Percentiles rank a stretch among this genome's conserved stretches.
Evolutionary conservation across 2,888 invertebrate species (phyloP).

Genomic region (Noctuana brunneofusca): DNA sequence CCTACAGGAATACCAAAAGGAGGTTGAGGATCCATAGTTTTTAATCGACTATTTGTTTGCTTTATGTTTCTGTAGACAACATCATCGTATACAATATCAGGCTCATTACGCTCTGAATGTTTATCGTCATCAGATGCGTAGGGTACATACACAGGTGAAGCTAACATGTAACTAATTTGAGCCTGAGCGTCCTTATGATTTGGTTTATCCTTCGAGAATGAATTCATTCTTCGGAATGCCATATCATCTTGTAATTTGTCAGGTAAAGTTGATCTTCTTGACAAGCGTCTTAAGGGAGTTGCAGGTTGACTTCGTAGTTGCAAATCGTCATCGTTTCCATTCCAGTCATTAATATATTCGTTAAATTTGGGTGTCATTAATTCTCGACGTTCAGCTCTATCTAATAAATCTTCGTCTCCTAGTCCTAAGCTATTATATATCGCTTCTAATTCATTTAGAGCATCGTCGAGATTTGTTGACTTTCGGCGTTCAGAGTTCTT

Average conservation of each 20-base stretch:
- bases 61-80: slow-evolving; percentile 91
- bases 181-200: slow-evolving; percentile 67
- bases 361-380: slow-evolving; percentile 81
- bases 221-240: slow-evolving; percentile 89
- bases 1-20: slow-evolving; percentile 95
- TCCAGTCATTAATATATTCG: slow-evolving; percentile 77
- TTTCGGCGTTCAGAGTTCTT: slow-evolving; percentile 82
- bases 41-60: slow-evolving; percentile 88
- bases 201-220: slow-evolving; percentile 77
- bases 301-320: slow-evolving; percentile 74
- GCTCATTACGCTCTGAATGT: slow-evolving; percentile 86
- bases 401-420: slow-evolving; percentile 91
- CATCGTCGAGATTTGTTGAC: slow-evolving; percentile 92
- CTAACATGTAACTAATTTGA: slow-evolving; percentile 86
- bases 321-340: slow-evolving; percentile 76
- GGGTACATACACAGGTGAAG: slow-evolving; percentile 85
- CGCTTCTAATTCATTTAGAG: slow-evolving; percentile 94
- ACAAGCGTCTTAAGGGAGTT: slow-evolving; percentile 68
- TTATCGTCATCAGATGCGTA: slow-evolving; percentile 76
- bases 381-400: slow-evolving; percentile 90
- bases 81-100: slow-evolving; percentile 92
- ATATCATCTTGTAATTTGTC: slow-evolving; percentile 90
- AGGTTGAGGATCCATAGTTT: slow-evolving; percentile 91
- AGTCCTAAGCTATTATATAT: slow-evolving; percentile 94
- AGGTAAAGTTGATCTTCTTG: slow-evolving; percentile 79